Evolutionary conservation across 1,140 invertebrate genomes (phyloP), one percentile per base, ranked within the genome.

Genomic region (Phthorimaea operculella): DNA sequence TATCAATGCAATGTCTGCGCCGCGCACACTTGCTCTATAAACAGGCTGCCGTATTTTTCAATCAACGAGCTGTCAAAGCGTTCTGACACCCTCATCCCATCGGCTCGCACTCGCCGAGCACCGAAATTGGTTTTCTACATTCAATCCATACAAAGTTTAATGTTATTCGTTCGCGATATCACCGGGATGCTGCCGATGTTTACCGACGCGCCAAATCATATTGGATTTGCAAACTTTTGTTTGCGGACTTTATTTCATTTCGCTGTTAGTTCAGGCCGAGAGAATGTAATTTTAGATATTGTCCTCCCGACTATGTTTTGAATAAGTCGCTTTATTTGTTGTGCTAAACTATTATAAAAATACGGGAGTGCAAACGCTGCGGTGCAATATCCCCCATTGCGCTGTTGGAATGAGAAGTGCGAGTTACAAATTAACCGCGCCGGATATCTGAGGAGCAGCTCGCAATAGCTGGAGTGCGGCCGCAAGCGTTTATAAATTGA

Each of bases 101-200:
- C 76, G 81, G 79, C 79, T 83, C 79, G 78, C 78, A 78, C 79
- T 83, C 80, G 78, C 80, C 83, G 83, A 80, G 74, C 79, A 79
- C 80, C 80, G 79, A 86, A 86, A 86, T 86, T 85, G 84, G 81
- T 86, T 86, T 86, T 86, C 84, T 85, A 86, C 84, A 84, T 86
- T 84, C 82, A 85, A 85, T 84, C 80, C 80, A 85, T 83, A 83
- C 79, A 86, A 84, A 85, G 82, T 85, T 85, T 85, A 85, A 85
- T 85, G 82, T 85, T 85, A 85, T 85, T 85, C 82, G 81, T 82
- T 81, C 79, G 77, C 78, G 82, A 85, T 85, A 84, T 84, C 81
- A 82, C 79, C 76, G 82, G 81, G 79, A 82, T 76, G 82, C 79
- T 75, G 78, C 79, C 79, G 79, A 82, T 85, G 82, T 85, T 85